These are phyloP conservation scores for Pandemis cinnamomeana DNA, from an alignment of 2,888 invertebrate species.

Conservation along the genomic window DNA sequence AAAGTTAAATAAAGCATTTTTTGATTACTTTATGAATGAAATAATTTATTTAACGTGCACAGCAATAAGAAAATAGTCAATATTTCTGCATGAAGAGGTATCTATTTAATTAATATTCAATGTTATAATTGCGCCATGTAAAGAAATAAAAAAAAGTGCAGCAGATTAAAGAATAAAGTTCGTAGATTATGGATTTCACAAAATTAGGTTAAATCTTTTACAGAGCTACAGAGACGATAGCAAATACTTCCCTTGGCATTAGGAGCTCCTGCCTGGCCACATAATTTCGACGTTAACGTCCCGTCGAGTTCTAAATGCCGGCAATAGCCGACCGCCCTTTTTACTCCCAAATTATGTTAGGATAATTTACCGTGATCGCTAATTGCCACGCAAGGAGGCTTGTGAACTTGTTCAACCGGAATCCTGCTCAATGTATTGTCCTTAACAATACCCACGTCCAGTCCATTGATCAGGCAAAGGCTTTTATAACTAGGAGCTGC, in stretches of 20 bases:
- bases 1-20: conserved; percentile 57
- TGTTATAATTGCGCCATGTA: not conserved
- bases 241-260: conserved; percentile 17
- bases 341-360: conserved; percentile 3
- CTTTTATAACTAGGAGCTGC: conserved; percentile 5
- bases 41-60: conserved; percentile 46
- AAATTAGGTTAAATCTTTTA: not conserved
- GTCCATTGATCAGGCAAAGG: conserved; percentile 30
- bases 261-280: conserved; percentile 16
- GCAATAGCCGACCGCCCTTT: not conserved
- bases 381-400: conserved; percentile 21
- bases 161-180: not conserved
- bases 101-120: not conserved
- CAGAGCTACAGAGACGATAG: not conserved
- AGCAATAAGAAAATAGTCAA: not conserved
- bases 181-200: not conserved
- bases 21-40: conserved; percentile 46
- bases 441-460: conserved; percentile 14
- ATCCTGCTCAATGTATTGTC: conserved; percentile 35
- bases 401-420: conserved; percentile 29
- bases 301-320: conserved; percentile 25
- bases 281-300: conserved; percentile 8
- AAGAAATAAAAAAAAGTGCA: not conserved
- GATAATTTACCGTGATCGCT: conserved; percentile 11
- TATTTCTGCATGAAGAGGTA: not conserved